Evolutionary conservation across 2,888 invertebrate genomes (phyloP).

Genomic region (Drosophila acutilabella): DNA sequence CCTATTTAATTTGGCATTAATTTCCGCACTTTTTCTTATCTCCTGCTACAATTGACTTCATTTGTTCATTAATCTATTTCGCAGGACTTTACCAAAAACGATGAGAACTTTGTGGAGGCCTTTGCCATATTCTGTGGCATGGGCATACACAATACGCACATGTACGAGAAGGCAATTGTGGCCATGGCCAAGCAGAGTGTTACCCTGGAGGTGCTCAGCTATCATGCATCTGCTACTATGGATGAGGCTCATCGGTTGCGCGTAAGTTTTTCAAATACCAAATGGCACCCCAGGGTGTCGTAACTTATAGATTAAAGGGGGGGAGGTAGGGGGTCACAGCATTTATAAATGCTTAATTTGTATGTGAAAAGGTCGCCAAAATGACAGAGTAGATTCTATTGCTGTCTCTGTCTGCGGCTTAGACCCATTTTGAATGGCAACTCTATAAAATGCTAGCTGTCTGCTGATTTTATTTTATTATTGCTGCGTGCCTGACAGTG

Average conservation of each 20-base stretch:
- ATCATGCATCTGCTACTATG: conserved; percentile 96
- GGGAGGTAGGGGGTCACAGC: conserved; percentile 14
- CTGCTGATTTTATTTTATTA: conserved; percentile 53
- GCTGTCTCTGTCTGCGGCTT: conserved; percentile 8
- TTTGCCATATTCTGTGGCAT: conserved; percentile 99
- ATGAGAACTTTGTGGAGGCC: conserved; percentile 98
- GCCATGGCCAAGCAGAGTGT: conserved; percentile 99
- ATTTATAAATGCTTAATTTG: conserved; percentile 73
- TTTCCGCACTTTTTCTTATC: background rate
- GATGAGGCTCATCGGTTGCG: conserved; percentile 95
- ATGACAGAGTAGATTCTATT: conserved; percentile 3
- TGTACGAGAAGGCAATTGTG: conserved; percentile 98
- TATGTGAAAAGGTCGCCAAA: conserved; percentile 34
- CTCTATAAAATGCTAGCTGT: conserved; percentile 62
- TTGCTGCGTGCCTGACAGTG: conserved; percentile 58
- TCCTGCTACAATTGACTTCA: background rate
- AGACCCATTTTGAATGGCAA: conserved; percentile 43
- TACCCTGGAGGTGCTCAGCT: conserved; percentile 95
- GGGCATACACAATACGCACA: conserved; percentile 98
- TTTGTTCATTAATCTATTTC: conserved; percentile 1
- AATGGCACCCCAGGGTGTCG: conserved; percentile 47
- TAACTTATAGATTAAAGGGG: background rate
- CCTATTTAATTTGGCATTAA: background rate
- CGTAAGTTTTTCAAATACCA: conserved; percentile 86
- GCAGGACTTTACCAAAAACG: conserved; percentile 94